phyloP scores from a whole-genome alignment of 2,888 invertebrate genomes.

The Hydrotaea diabolus region DNA sequence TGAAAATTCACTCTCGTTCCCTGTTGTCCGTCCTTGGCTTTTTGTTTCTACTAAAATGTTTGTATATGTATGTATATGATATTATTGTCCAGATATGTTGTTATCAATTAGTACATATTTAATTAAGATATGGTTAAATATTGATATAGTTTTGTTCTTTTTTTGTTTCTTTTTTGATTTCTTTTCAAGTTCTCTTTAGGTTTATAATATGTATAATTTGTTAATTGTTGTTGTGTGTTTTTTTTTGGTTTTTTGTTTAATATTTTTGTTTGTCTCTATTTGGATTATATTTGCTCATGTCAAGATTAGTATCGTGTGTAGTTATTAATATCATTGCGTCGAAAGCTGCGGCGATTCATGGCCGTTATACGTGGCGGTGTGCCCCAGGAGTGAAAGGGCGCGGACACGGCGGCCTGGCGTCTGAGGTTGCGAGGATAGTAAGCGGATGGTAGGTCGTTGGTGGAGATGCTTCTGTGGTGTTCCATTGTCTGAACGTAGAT shows the following conservation, averaged over 20 bases:
- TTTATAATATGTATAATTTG: slow-evolving; percentile 58
- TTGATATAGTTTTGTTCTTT: slow-evolving; percentile 66
- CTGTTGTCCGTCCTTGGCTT: background rate
- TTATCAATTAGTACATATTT: slow-evolving; percentile 35
- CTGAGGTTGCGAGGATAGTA: slow-evolving; percentile 56
- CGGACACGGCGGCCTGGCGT: slow-evolving; percentile 60
- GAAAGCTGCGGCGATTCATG: slow-evolving; percentile 80
- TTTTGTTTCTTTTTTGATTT: slow-evolving; percentile 41
- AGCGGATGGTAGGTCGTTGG: slow-evolving; percentile 73
- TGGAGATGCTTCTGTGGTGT: slow-evolving; percentile 70
- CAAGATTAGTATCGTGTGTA: slow-evolving; percentile 71
- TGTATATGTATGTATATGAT: slow-evolving; percentile 47
- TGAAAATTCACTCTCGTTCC: background rate
- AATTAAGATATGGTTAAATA: slow-evolving; percentile 59
- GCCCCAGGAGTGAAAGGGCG: slow-evolving; percentile 76
- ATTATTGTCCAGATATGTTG: slow-evolving; percentile 65
- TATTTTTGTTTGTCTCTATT: slow-evolving; percentile 52
- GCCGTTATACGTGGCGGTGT: slow-evolving; percentile 81
- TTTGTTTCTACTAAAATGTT: slow-evolving; percentile 23
- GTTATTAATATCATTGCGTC: slow-evolving; percentile 72
- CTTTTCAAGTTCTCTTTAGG: slow-evolving; percentile 42
- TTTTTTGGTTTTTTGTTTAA: slow-evolving; percentile 39
- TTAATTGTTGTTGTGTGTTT: slow-evolving; percentile 45
- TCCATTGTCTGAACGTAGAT: slow-evolving; percentile 57
- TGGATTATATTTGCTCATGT: slow-evolving; percentile 32